Evolutionary conservation across 1,140 invertebrate species (phyloP).

Genomic region (Formica exsecta): DNA sequence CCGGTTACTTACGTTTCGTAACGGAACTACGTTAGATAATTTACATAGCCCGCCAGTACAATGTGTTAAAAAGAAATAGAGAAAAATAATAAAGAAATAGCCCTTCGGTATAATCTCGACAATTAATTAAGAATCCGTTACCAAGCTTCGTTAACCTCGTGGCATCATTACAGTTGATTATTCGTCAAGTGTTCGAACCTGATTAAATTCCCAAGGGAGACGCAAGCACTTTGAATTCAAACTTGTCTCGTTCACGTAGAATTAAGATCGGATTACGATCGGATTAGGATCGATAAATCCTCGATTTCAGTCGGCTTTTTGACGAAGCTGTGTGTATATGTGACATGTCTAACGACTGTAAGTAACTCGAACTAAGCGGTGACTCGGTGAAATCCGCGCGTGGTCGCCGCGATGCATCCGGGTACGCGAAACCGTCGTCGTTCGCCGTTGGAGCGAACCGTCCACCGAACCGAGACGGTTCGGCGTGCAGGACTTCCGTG

Average conservation of each 20-base stretch:
- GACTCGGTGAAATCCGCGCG: slow-evolving; percentile 52
- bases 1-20: slow-evolving; percentile 27
- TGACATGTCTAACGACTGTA: slow-evolving; percentile 10
- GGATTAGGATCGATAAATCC: slow-evolving; percentile 26
- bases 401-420: slow-evolving; percentile 57
- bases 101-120: neutral
- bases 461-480: slow-evolving; percentile 69
- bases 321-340: neutral
- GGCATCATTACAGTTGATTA: slow-evolving; percentile 39
- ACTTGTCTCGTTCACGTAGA: slow-evolving; percentile 14
- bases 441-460: slow-evolving; percentile 67
- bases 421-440: slow-evolving; percentile 52
- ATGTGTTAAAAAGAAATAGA: neutral
- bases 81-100: slow-evolving; percentile 14
- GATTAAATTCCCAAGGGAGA: neutral
- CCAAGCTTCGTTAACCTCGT: slow-evolving; percentile 20
- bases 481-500: slow-evolving; percentile 64
- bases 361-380: slow-evolving; percentile 6
- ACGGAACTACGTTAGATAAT: slow-evolving; percentile 18
- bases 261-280: neutral
- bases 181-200: neutral
- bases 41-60: neutral
- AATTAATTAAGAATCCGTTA: slow-evolving; percentile 23
- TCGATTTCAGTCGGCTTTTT: slow-evolving; percentile 8
- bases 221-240: neutral